A percentile compares a stretch with the other conserved stretches of the same genome.
Evolutionary conservation across 2,888 invertebrate genomes (phyloP).

Genomic region (Chrysotoxum bicinctum): DNA sequence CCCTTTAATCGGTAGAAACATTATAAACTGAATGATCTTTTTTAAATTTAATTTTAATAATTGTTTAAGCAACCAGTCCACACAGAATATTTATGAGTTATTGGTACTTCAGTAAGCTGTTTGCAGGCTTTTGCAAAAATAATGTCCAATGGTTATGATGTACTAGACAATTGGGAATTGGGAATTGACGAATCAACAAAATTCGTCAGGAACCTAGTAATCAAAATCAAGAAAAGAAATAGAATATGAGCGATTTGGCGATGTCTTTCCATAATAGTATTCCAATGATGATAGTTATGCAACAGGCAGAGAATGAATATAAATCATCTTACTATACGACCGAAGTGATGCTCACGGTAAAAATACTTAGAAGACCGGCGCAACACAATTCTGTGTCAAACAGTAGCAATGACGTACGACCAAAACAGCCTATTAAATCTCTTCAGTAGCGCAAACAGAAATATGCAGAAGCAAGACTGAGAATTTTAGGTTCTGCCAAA

Average conservation of each 20-base stretch:
- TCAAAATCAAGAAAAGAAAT: conserved; percentile 51
- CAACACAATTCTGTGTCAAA: conserved; percentile 83
- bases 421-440: conserved; percentile 90
- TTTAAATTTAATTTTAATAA: too few species aligned
- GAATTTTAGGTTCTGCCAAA: conserved; percentile 93
- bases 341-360: conserved; percentile 89
- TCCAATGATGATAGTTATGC: conserved; percentile 88
- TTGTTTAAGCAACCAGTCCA: too few species aligned
- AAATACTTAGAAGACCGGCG: conserved; percentile 90
- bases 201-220: conserved; percentile 69
- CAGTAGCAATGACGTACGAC: conserved; percentile 86
- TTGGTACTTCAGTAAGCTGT: too few species aligned
- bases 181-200: conserved; percentile 77
- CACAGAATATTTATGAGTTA: too few species aligned
- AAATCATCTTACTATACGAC: conserved; percentile 87
- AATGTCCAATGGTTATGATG: too few species aligned
- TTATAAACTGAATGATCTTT: too few species aligned
- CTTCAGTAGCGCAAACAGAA: conserved; percentile 95
- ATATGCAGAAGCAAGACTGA: conserved; percentile 94
- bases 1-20: too few species aligned
- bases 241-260: conserved; percentile 74
- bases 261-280: conserved; percentile 76
- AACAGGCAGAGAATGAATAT: conserved; percentile 89
- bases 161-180: too few species aligned
- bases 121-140: too few species aligned